Evolutionary conservation across 1,140 invertebrate species (phyloP).

Genomic region (Monochamus saltuarius): DNA sequence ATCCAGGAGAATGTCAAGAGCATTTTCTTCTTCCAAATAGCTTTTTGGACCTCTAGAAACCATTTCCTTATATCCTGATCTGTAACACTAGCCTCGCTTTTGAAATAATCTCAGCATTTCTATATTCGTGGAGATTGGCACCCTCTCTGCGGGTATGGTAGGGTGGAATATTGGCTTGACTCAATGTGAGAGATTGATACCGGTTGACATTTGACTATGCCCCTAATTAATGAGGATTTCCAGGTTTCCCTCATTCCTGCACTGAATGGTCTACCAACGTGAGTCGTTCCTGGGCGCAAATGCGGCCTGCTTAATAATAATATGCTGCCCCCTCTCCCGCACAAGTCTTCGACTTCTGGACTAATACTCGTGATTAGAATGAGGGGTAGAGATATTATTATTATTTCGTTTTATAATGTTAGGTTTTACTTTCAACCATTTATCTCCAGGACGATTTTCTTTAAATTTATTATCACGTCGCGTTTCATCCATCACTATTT

Average conservation of each 20-base stretch:
- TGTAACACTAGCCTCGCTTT: slow-evolving; percentile 21
- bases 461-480: slow-evolving; percentile 9
- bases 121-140: not conserved
- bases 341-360: not conserved
- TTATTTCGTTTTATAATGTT: not conserved
- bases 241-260: too few species aligned
- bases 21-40: slow-evolving; percentile 13
- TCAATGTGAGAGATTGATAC: too few species aligned
- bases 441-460: slow-evolving; percentile 19
- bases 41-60: slow-evolving; percentile 18
- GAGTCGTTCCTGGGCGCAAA: too few species aligned
- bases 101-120: slow-evolving; percentile 26
- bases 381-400: too few species aligned
- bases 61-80: slow-evolving; percentile 13
- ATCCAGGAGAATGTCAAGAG: slow-evolving; percentile 36
- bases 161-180: too few species aligned
- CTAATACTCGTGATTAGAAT: too few species aligned
- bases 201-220: too few species aligned
- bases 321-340: too few species aligned
- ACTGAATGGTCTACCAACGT: too few species aligned
- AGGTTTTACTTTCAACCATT: slow-evolving; percentile 17
- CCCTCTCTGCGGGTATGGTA: too few species aligned
- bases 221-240: too few species aligned
- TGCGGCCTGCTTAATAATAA: not conserved
- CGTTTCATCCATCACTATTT: slow-evolving; percentile 21